Evolutionary conservation across 2,113 vertebrate species (phyloP), one percentile per base, ranked within the genome.

Genomic region (Xiphophorus maculatus): DNA sequence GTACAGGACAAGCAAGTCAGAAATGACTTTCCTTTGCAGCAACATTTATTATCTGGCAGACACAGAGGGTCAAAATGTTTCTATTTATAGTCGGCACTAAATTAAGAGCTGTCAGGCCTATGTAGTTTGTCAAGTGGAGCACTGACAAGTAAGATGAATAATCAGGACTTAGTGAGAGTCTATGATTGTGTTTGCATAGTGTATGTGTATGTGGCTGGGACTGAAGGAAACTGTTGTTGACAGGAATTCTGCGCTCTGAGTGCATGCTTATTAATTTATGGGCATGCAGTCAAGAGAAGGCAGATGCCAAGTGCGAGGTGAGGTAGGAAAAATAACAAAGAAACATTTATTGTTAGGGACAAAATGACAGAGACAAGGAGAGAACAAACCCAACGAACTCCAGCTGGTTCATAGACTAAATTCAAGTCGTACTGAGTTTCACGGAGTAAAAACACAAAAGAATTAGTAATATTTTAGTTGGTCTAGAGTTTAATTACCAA

Each of bases 61-160:
- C 54, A 71, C 40, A 28, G 29, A 68, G 70, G 74, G 75, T 84
- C 66, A 80, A 80, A 14, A 3, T 28, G 60, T 77, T 88, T 76
- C 77, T 87, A 85, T 88, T 85, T 81, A 77, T 85, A 87, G 75
- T 5, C 17, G 1, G 33, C 58, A 61, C 81, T 88, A 80, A 84
- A 81, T 83, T 81, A 73, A 88, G 85, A 86, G 37, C 66, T 73
- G 71, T 58, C 37, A 51, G 63, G 17, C 51, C 13, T 42, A 37
- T 63, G 28, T 68, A 74, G 73, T 64, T 63, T 68, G 67, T 84
- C 80, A 84, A 74, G 79, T 84, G 88, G 37, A 65, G 30, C 32
- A 35, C 3, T 48, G 71, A 72, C 69, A 35, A 66, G 76, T 75
- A 65, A 80, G 73, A 33, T 22, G 2, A 40, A 74, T 77, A 61